phyloP scores from a whole-genome alignment of 2,888 invertebrate species.

The Pelosia muscerda region DNA sequence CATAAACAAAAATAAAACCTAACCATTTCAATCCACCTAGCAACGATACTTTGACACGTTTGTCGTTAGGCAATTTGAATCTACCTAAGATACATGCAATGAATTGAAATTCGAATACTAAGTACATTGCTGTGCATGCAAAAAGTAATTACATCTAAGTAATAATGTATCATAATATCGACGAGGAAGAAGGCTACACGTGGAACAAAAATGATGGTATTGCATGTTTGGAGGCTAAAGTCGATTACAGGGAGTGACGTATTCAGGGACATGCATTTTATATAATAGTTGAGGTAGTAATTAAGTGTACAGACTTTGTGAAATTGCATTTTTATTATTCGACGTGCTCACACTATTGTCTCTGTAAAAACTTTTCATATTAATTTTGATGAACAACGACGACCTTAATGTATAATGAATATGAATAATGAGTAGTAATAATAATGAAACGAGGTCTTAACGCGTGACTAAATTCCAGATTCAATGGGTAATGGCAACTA shows the following conservation, averaged over 20 bases:
- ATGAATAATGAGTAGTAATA: too few relatives aligned
- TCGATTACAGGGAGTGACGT: constrained; percentile 47
- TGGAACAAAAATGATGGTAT: constrained; percentile 62
- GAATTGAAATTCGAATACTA: constrained; percentile 45
- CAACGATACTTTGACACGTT: neutral
- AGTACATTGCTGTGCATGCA: constrained; percentile 40
- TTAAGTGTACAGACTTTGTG: neutral
- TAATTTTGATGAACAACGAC: too few relatives aligned
- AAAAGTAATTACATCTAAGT: constrained; percentile 43
- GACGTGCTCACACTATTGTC: neutral
- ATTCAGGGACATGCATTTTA: constrained; percentile 28
- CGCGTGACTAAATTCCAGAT: too few relatives aligned
- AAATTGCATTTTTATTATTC: neutral
- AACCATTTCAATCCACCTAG: neutral
- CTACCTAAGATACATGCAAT: constrained; percentile 23
- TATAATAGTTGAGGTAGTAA: constrained; percentile 6
- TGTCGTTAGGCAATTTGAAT: constrained; percentile 22
- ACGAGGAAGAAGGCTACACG: constrained; percentile 78
- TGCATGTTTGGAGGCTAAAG: constrained; percentile 57
- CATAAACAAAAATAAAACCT: neutral
- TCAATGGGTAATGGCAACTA: too few relatives aligned
- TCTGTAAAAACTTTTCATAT: neutral
- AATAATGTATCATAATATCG: constrained; percentile 24
- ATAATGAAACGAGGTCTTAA: too few relatives aligned
- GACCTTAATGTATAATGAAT: too few relatives aligned